Evolutionary conservation across 2,797 vertebrate species (phyloP).

Genomic region (Artibeus jamaicensis): DNA sequence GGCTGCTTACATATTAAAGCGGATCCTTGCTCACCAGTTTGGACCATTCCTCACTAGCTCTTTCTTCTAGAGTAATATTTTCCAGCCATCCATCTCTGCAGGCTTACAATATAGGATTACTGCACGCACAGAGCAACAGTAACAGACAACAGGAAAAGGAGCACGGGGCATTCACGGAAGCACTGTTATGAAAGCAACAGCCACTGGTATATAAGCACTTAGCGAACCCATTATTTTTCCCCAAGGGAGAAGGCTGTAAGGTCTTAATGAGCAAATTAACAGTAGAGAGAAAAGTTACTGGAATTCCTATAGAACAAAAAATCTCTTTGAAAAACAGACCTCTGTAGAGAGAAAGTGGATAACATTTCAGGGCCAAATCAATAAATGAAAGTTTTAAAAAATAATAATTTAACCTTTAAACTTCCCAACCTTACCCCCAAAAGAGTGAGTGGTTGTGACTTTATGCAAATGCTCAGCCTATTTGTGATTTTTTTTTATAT

Average conservation of each 20-base stretch:
- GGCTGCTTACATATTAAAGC: background rate
- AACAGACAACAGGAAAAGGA: background rate
- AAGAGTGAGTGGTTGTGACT: background rate
- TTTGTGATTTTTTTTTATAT: background rate
- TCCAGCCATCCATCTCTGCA: background rate
- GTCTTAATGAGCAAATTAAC: slow-evolving; percentile 60
- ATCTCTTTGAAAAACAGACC: slow-evolving; percentile 40
- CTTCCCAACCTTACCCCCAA: background rate
- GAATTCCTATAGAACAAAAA: slow-evolving; percentile 49
- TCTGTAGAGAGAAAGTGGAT: slow-evolving; percentile 5
- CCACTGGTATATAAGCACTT: slow-evolving; percentile 31
- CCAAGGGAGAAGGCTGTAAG: background rate
- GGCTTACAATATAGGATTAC: background rate
- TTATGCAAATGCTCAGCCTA: background rate
- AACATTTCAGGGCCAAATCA: slow-evolving; percentile 42
- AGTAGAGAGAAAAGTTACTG: slow-evolving; percentile 48
- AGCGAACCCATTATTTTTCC: slow-evolving; percentile 47
- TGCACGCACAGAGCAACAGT: background rate
- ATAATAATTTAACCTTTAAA: slow-evolving; percentile 16
- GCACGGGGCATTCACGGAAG: background rate
- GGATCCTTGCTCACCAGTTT: background rate
- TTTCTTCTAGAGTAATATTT: background rate
- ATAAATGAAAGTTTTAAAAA: background rate
- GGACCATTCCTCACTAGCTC: background rate
- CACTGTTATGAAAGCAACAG: background rate